Evolutionary conservation across 2,888 invertebrate species (phyloP).

Genomic region (Ophioninae sp.): DNA sequence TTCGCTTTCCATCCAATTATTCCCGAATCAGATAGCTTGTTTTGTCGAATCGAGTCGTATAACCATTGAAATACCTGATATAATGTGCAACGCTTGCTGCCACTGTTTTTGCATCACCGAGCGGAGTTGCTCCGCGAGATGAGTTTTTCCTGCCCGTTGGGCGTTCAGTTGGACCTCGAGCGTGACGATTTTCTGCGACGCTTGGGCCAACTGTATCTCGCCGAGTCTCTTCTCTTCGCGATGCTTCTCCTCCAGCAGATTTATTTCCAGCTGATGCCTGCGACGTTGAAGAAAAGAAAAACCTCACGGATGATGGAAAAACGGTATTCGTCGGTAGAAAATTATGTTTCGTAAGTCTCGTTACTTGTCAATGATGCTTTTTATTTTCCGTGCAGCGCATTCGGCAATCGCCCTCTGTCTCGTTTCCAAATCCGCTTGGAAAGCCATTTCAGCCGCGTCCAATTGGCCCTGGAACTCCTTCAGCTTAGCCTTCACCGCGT

Average conservation of each 20-base stretch:
- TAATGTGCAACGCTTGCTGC: constrained; percentile 88
- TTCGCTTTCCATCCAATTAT: too few species aligned
- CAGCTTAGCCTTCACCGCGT: constrained; percentile 88
- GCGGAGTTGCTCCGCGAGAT: constrained; percentile 89
- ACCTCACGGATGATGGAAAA: not conserved
- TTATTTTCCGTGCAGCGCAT: constrained; percentile 87
- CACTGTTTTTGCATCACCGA: constrained; percentile 91
- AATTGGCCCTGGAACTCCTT: constrained; percentile 90
- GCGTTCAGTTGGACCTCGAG: constrained; percentile 84
- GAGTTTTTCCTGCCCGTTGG: constrained; percentile 83
- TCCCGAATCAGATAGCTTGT: too few species aligned
- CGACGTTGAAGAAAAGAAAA: constrained; percentile 52
- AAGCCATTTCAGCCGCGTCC: constrained; percentile 86
- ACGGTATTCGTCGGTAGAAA: too few species aligned
- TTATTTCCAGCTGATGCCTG: constrained; percentile 89
- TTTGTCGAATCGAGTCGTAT: too few species aligned
- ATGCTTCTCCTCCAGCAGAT: constrained; percentile 89
- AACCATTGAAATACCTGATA: constrained; percentile 78
- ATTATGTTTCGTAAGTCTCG: constrained; percentile 32
- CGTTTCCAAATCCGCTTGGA: constrained; percentile 85
- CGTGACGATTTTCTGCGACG: constrained; percentile 85
- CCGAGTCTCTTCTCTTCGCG: constrained; percentile 89
- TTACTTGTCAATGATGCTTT: constrained; percentile 86
- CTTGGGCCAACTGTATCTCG: constrained; percentile 87
- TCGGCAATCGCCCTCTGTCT: constrained; percentile 87